Conservation (phyloP, 2,797 vertebrate species). For the Alca torda region DNA sequence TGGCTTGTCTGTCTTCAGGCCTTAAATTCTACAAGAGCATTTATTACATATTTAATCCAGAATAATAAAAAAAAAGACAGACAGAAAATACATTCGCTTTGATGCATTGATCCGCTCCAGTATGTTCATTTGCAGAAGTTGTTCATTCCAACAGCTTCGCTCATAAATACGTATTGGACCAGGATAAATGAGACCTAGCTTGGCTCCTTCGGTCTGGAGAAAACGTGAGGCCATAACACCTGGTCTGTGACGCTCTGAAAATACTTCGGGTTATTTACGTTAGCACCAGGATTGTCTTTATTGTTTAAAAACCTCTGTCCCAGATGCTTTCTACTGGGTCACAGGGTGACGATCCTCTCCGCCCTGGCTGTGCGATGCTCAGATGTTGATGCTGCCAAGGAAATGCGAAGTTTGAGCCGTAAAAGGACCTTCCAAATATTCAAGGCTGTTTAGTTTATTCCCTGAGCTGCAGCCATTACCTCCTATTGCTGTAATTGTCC, state of each 20-base stretch:
- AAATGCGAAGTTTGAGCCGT: neutral
- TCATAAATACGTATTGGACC: neutral
- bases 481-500: neutral
- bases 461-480: neutral
- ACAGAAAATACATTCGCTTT: neutral
- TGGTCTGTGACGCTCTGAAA: neutral
- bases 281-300: neutral
- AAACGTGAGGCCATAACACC: neutral
- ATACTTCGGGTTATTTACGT: neutral
- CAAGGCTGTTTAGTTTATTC: neutral
- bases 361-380: neutral
- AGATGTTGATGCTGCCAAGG: neutral
- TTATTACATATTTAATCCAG: constrained; percentile 28
- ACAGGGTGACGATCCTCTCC: neutral
- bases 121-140: neutral
- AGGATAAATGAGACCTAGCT: neutral
- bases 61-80: neutral
- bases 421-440: neutral
- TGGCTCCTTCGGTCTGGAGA: neutral
- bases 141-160: neutral
- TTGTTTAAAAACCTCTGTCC: neutral
- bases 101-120: neutral
- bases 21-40: neutral
- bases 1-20: constrained; percentile 45
- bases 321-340: neutral